Percentiles rank a stretch among this genome's conserved stretches.
These are phyloP conservation scores for Pogona vitticeps DNA, from an alignment of 2,113 vertebrate species.

Conservation along the genomic window DNA sequence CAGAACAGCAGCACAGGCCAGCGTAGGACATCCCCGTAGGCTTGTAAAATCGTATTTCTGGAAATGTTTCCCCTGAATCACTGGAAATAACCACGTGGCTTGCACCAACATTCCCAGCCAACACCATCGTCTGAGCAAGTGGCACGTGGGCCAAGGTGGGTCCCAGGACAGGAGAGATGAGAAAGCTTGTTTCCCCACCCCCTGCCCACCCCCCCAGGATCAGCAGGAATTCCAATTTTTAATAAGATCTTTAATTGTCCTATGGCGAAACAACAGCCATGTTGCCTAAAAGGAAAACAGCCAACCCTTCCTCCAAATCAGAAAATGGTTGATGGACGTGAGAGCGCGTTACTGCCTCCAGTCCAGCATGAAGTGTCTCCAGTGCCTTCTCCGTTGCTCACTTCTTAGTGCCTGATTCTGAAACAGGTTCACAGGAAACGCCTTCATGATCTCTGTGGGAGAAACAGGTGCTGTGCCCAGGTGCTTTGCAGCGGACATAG, in stretches of 20 bases:
- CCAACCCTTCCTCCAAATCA: background rate
- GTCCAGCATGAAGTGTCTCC: background rate
- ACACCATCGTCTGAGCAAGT: background rate
- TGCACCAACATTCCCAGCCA: background rate
- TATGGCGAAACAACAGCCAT: too few species aligned
- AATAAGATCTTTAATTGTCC: background rate
- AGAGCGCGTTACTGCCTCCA: background rate
- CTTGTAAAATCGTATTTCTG: background rate
- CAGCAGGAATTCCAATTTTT: background rate
- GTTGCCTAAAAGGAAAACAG: background rate
- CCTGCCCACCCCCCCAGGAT: background rate
- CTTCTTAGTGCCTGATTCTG: background rate
- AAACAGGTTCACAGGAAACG: background rate
- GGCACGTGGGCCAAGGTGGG: background rate
- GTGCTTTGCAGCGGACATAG: too few species aligned
- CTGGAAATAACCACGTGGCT: background rate
- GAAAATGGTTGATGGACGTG: background rate
- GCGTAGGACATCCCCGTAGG: background rate
- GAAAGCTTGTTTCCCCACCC: too few species aligned
- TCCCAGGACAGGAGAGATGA: background rate
- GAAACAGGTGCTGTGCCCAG: background rate
- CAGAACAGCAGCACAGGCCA: too few species aligned
- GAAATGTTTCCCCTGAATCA: background rate
- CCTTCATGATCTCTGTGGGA: background rate
- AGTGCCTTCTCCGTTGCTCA: background rate